Evolutionary conservation across 2,888 invertebrate genomes (phyloP), one percentile per base, ranked within the genome.

Genomic region (Zaprionus obscuricornis): DNA sequence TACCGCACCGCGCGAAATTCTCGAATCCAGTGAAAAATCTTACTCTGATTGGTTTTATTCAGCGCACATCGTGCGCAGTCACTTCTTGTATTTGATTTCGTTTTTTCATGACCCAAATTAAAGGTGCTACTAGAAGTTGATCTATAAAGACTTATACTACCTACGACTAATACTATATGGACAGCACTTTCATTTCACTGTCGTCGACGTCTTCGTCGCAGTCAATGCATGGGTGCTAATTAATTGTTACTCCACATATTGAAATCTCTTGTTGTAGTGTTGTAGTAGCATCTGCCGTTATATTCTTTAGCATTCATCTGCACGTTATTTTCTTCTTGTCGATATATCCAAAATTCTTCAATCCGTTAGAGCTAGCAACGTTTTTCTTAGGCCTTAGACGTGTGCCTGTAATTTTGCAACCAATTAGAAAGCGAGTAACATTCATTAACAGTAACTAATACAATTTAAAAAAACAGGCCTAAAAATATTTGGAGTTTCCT

Each of bases 61-160:
- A 17, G 34, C 20, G 7, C 26, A 6, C 14, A 27, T 31, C 50
- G 36, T 17, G 27, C 11, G 11, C 11, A 69, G 56, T 50, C 56
- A 59, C 66, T 69, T 65, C 33, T 59, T 16, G 14, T 60, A 58
- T 65, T 76, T 75, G 79, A 82, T 82, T 82, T 79, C 85, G 81
- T 85, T 79, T 79, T 79, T 79, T 57, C 66, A 67, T 82, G 81
- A 86, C 81, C 81, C 65, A 81, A 54, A 47, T 69, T 55, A 52
- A 72, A 78, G 78, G 85, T 85, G 78, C 81, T 79, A 78, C 78
- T 72, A 85, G 85, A 85, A 78, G 60, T n/a, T 78, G 84, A 60
- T 79, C 78, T 79, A 85, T 67, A 78, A 83, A 65, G 34, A 43
- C 13, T n/a, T 24, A 3, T 18, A 49, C 11, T 24, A 33, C 29